Percentiles rank a stretch among this genome's conserved stretches.
Evolutionary conservation across 1,140 invertebrate species (phyloP).

Genomic region (Coptotermes formosanus): DNA sequence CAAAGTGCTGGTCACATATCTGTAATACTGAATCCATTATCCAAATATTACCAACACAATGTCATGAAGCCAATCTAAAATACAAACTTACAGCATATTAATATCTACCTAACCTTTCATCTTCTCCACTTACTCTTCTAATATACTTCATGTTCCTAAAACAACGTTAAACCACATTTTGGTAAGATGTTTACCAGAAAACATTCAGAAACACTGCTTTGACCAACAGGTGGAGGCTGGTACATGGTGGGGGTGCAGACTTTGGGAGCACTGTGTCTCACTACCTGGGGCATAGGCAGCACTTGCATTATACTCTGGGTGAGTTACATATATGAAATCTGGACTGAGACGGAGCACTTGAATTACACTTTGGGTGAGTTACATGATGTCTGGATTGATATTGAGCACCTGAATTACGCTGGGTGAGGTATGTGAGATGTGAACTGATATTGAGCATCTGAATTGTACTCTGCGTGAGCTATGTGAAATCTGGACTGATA

Average conservation of each 20-base stretch:
- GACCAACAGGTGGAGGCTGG: conserved; percentile 72
- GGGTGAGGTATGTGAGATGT: no score
- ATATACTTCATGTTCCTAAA: no score
- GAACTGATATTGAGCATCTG: no score
- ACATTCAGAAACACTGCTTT: not conserved
- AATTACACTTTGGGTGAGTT: conserved; percentile 47
- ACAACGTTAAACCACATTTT: not conserved
- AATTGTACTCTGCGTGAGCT: not conserved
- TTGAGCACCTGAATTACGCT: not conserved
- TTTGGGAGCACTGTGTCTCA: conserved; percentile 67
- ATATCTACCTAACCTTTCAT: not conserved
- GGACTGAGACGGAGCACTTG: no score
- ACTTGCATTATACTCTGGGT: conserved; percentile 71
- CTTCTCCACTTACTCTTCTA: not conserved
- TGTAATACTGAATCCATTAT: no score
- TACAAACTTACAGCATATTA: not conserved
- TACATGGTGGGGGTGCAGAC: conserved; percentile 81
- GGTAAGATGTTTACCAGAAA: not conserved
- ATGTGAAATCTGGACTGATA: no score
- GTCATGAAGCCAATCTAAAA: no score
- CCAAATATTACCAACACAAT: no score
- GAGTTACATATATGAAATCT: conserved; percentile 31
- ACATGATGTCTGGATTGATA: not conserved
- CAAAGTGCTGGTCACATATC: no score
- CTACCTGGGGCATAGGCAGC: conserved; percentile 67